These are phyloP conservation scores for Anadara kagoshimensis DNA, from an alignment of 1,140 invertebrate species.

Conservation along the genomic window DNA sequence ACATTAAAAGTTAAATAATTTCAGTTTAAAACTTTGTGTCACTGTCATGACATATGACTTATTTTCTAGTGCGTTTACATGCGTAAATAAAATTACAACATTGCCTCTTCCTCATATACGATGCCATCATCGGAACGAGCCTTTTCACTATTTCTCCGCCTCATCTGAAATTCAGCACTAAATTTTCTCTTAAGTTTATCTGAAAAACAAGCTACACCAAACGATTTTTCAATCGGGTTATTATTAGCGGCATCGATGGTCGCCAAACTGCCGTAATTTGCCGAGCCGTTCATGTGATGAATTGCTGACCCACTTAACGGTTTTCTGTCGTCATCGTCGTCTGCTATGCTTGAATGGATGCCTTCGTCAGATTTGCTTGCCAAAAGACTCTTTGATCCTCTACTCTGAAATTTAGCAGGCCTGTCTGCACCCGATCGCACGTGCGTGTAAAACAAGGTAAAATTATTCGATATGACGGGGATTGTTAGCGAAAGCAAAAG, in stretches of 20 bases:
- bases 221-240: conserved; percentile 47
- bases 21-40: too few relatives aligned
- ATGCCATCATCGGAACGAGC: conserved; percentile 66
- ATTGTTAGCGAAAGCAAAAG: conserved; percentile 68
- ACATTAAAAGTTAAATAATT: too few relatives aligned
- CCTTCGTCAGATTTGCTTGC: conserved; percentile 30
- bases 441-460: conserved; percentile 69
- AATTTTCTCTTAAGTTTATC: conserved; percentile 2
- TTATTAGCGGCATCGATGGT: conserved; percentile 32
- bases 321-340: conserved; percentile 40
- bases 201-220: conserved; percentile 51
- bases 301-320: conserved; percentile 58
- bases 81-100: too few relatives aligned
- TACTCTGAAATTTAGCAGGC: conserved; percentile 25
- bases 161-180: conserved; percentile 45
- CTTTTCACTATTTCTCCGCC: conserved; percentile 50
- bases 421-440: conserved; percentile 54
- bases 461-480: conserved; percentile 71
- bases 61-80: too few relatives aligned
- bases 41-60: too few relatives aligned
- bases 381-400: conserved; percentile 29
- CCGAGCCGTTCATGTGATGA: conserved; percentile 59
- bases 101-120: conserved; percentile 50
- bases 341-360: conserved; percentile 28
- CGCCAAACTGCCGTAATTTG: conserved; percentile 27